Percentiles rank a stretch among this genome's conserved stretches.
Evolutionary conservation across 2,113 vertebrate genomes (phyloP).

Genomic region (Mormoops blainvillei): DNA sequence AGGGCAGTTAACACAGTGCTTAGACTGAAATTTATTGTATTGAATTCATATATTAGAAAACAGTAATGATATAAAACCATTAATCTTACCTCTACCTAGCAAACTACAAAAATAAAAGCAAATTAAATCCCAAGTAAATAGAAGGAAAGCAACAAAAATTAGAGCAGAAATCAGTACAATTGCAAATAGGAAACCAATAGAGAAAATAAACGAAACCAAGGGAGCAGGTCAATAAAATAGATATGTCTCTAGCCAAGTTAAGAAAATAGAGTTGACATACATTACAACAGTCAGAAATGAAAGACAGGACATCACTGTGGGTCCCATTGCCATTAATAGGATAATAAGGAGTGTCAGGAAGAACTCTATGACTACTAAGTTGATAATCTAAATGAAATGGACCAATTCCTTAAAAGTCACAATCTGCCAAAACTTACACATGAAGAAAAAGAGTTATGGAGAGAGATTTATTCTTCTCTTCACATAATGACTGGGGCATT

Average conservation of each 20-base stretch:
- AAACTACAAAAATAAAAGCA: background rate
- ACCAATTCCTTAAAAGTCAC: background rate
- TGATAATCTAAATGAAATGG: background rate
- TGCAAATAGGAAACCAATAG: background rate
- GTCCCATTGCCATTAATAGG: background rate
- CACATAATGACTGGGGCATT: background rate
- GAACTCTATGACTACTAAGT: background rate
- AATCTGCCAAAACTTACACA: background rate
- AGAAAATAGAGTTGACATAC: background rate
- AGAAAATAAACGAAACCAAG: background rate
- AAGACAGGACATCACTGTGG: too few relatives aligned
- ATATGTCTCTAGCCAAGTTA: background rate
- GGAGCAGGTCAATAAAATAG: background rate
- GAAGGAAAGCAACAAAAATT: background rate
- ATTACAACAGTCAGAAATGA: background rate
- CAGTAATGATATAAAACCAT: background rate
- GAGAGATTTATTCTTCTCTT: background rate
- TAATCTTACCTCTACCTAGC: background rate
- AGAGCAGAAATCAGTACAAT: background rate
- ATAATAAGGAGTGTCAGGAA: background rate
- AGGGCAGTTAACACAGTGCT: background rate
- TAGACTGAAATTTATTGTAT: background rate
- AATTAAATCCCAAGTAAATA: background rate
- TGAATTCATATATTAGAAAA: background rate
- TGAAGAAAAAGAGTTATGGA: background rate